Evolutionary conservation across 2,113 vertebrate species (phyloP).

Genomic region (Donacobius atricapilla): DNA sequence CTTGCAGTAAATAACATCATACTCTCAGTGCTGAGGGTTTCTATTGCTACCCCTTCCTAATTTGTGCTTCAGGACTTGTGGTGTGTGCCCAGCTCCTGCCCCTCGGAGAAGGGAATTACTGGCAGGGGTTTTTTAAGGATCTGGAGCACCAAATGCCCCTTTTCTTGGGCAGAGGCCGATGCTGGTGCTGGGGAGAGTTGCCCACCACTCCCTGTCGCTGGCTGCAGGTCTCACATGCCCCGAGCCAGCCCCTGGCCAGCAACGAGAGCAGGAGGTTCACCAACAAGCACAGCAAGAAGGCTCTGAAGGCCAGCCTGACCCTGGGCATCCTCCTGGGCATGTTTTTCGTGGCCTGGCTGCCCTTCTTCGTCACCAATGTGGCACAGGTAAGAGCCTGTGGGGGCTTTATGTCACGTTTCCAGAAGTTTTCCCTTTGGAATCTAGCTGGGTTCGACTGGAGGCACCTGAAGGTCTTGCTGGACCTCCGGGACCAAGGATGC

Average conservation of each 20-base stretch:
- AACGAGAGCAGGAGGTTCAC: slow-evolving; percentile 80
- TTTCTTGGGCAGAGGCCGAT: neutral
- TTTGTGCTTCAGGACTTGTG: fast-evolving
- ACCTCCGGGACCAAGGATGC: neutral
- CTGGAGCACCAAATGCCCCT: neutral
- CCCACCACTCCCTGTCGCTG: neutral
- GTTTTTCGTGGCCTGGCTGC: slow-evolving; percentile 94
- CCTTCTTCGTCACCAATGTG: slow-evolving; percentile 93
- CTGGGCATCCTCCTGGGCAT: slow-evolving; percentile 92
- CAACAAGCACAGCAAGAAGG: slow-evolving; percentile 89
- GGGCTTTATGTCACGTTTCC: fast-evolving
- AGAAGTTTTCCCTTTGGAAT: neutral
- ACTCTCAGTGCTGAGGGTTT: neutral
- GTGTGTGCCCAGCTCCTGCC: neutral
- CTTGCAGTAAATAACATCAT: neutral
- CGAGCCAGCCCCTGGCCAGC: slow-evolving; percentile 31
- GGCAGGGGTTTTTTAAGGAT: neutral
- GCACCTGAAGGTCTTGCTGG: neutral
- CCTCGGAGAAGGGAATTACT: fast-evolving
- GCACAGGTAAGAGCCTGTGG: slow-evolving; percentile 77
- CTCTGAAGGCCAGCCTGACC: slow-evolving; percentile 93
- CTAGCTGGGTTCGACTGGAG: neutral
- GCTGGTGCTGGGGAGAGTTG: fast-evolving
- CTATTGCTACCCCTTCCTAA: neutral
- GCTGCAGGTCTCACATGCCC: slow-evolving; percentile 27